A percentile compares a stretch with the other conserved stretches of the same genome.
Conservation (phyloP, 2,113 vertebrate genomes). For the Perccottus glenii region DNA sequence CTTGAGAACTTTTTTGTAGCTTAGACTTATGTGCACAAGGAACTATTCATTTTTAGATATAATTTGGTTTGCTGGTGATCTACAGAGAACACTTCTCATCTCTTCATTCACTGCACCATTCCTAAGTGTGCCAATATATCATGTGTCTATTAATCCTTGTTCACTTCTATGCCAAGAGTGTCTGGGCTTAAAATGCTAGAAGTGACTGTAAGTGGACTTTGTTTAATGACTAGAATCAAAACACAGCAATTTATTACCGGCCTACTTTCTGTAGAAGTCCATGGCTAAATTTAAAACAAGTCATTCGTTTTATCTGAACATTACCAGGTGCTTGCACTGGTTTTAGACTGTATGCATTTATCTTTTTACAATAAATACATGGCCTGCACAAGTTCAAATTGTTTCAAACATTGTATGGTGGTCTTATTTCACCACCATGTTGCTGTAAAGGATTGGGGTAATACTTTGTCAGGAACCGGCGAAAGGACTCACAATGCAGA, state of each 20-base stretch:
- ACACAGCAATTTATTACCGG: constrained; percentile 18
- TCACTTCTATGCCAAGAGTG: not conserved
- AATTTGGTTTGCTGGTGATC: constrained; percentile 1
- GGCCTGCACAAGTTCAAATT: no score
- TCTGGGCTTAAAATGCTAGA: constrained; percentile 18
- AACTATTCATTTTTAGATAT: not conserved
- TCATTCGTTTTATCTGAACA: constrained; percentile 30
- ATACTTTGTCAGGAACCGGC: no score
- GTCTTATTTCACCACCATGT: no score
- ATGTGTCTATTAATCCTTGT: not conserved
- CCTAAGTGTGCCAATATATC: constrained; percentile 13
- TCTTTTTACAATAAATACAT: no score
- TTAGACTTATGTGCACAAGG: not conserved
- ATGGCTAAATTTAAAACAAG: constrained; percentile 7
- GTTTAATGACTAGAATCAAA: constrained; percentile 10
- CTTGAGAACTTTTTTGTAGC: not conserved
- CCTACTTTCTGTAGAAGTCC: not conserved
- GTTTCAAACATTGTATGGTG: no score
- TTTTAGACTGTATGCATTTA: not conserved
- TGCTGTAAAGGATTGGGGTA: no score
- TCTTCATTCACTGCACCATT: constrained; percentile 16
- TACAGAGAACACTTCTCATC: not conserved
- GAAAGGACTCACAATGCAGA: no score
- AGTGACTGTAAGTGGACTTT: constrained; percentile 34
- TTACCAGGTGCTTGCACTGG: constrained; percentile 3